Percentiles rank a stretch among this genome's conserved stretches.
Evolutionary conservation across 2,113 vertebrate genomes (phyloP).

Genomic region (Hylia prasina): DNA sequence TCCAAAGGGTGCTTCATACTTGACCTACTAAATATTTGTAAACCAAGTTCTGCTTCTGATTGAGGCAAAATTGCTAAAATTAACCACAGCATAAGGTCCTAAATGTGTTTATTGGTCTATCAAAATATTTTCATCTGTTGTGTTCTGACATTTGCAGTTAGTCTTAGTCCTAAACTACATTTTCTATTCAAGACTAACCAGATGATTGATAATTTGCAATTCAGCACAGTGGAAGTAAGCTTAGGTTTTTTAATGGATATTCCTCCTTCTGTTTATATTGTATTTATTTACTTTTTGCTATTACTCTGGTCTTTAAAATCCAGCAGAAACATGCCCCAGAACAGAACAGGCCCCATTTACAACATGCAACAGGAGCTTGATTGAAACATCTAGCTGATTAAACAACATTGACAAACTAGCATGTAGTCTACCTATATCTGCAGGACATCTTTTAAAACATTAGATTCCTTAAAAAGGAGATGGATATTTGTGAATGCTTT

Average conservation of each 20-base stretch:
- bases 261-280: not conserved
- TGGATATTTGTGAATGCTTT: not conserved
- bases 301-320: not conserved
- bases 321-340: not conserved
- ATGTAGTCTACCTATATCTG: not conserved
- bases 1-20: not conserved
- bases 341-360: not conserved
- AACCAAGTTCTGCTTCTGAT: not conserved
- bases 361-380: not conserved
- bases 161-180: not conserved
- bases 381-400: not conserved
- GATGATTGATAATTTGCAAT: not conserved
- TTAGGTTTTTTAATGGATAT: not conserved
- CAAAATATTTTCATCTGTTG: not conserved
- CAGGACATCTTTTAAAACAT: not conserved
- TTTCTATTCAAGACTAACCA: not conserved
- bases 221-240: not conserved
- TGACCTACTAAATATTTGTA: constrained; percentile 47
- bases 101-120: not conserved
- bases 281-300: not conserved
- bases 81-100: not conserved
- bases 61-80: constrained; percentile 12
- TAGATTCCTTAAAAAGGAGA: not conserved
- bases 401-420: not conserved
- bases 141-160: not conserved